These are phyloP conservation scores for Microtus richardsoni DNA, from an alignment of 2,113 vertebrate species.

Conservation along the genomic window DNA sequence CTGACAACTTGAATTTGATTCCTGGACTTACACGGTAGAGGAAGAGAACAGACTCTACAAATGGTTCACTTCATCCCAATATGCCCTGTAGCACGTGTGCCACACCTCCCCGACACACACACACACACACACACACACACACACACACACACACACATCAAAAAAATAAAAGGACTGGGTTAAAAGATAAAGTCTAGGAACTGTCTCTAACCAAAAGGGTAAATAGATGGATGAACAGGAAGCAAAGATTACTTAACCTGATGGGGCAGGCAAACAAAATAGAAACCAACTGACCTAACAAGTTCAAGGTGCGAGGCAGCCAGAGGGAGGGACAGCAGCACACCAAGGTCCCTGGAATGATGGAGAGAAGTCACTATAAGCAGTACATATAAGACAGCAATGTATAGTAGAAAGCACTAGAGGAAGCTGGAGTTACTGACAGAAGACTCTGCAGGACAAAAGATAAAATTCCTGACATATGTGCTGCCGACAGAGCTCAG, in stretches of 20 bases:
- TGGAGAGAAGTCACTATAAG: background rate
- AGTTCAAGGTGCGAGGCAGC: background rate
- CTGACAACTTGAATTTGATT: background rate
- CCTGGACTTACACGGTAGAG: background rate
- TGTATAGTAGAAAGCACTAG: background rate
- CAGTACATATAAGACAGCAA: rapidly evolving
- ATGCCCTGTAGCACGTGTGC: background rate
- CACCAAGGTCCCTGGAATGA: background rate
- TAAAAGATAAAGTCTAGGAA: background rate
- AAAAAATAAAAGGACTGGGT: background rate
- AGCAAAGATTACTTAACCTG: background rate
- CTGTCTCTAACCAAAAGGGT: background rate
- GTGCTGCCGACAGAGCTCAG: background rate
- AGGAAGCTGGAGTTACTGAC: background rate
- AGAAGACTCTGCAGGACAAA: background rate
- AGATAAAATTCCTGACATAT: background rate
- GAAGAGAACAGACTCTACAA: background rate
- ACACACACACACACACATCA: too few species aligned
- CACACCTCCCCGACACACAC: too few species aligned
- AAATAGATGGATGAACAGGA: too few species aligned
- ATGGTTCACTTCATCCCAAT: background rate
- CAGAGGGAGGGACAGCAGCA: background rate
- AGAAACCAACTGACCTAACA: background rate
- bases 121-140: too few species aligned
- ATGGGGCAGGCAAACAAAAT: background rate